Percentiles rank a stretch among this genome's conserved stretches.
phyloP scores from a whole-genome alignment of 2,113 vertebrate species.

The Theristicus caerulescens region DNA sequence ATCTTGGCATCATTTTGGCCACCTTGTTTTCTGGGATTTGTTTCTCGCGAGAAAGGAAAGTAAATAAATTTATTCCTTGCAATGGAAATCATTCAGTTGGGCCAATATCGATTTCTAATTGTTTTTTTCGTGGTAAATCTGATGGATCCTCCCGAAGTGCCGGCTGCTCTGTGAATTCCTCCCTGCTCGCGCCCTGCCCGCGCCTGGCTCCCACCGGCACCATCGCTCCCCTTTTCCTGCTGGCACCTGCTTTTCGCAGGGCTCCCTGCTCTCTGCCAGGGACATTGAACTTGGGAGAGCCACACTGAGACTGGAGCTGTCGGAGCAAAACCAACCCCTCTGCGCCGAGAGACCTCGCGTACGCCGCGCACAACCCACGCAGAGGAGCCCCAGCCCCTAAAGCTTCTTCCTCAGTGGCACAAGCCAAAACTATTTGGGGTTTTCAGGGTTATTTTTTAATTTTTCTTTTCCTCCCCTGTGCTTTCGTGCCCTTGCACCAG shows the following conservation, averaged over 20 bases:
- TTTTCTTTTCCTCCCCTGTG: background rate
- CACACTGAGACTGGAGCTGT: background rate
- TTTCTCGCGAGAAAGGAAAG: background rate
- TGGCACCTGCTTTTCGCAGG: background rate
- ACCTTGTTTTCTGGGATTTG: background rate
- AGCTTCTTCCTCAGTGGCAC: background rate
- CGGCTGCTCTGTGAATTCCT: background rate
- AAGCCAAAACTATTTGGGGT: background rate
- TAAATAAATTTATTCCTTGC: fast-evolving
- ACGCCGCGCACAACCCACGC: fast-evolving
- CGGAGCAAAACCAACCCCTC: background rate
- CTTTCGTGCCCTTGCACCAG: background rate
- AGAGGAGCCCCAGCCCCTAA: background rate
- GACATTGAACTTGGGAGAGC: background rate
- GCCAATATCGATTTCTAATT: background rate
- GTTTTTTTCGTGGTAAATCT: fast-evolving
- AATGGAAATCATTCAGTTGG: fast-evolving
- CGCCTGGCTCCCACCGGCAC: background rate
- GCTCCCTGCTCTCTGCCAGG: background rate
- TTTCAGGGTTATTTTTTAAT: background rate
- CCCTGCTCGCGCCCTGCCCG: background rate
- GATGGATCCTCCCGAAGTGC: fast-evolving
- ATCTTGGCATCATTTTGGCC: background rate
- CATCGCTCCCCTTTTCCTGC: background rate
- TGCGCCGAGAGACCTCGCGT: fast-evolving